Percentiles rank a stretch among this genome's conserved stretches.
Conservation (phyloP, 2,797 vertebrate species). For the Gymnoscopelus braueri region DNA sequence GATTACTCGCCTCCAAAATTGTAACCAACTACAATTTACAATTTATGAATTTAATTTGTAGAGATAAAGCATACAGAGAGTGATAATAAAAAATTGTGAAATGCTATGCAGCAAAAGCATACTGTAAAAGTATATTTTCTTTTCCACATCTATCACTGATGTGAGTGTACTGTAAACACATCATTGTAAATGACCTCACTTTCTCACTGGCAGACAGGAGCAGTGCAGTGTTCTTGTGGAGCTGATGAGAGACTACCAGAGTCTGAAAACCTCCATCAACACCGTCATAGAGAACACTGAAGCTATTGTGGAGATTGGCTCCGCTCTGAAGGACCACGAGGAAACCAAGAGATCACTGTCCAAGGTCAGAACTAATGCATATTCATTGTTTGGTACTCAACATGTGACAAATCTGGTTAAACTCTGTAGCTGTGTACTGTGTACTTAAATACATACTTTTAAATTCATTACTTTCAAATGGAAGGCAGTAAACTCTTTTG, state of each 20-base stretch:
- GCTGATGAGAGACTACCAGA: conserved; percentile 91
- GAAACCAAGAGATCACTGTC: conserved; percentile 88
- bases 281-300: conserved; percentile 85
- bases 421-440: not conserved
- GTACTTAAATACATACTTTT: too few relatives aligned
- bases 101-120: not conserved
- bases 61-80: too few relatives aligned
- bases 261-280: conserved; percentile 83
- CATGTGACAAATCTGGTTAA: not conserved
- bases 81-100: not conserved
- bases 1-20: too few relatives aligned
- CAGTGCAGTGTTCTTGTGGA: conserved; percentile 88
- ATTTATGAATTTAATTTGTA: not conserved
- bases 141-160: not conserved
- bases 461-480: not conserved
- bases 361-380: conserved; percentile 81
- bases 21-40: not conserved
- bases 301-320: conserved; percentile 80
- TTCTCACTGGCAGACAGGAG: conserved; percentile 84
- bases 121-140: too few relatives aligned
- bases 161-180: not conserved
- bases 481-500: not conserved
- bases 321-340: conserved; percentile 88
- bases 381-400: not conserved
- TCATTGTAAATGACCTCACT: not conserved